These are phyloP conservation scores for Caenorhabditis remanei DNA, from an alignment of 1,140 invertebrate genomes.

Conservation along the genomic window DNA sequence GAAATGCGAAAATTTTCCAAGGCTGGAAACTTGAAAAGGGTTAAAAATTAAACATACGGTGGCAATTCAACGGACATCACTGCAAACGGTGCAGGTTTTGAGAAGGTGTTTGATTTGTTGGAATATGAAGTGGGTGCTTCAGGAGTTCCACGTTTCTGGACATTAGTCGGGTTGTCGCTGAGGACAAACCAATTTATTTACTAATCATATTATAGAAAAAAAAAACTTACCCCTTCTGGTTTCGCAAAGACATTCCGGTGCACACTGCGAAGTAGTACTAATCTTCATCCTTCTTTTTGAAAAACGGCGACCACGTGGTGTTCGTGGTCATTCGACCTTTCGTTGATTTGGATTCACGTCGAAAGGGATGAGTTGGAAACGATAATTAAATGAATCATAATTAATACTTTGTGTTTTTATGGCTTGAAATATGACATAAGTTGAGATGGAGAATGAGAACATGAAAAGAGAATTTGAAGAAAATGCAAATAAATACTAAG, in stretches of 20 bases:
- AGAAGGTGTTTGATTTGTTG: neutral
- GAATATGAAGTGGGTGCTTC: neutral
- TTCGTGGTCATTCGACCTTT: neutral
- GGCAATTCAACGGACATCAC: slow-evolving; percentile 28
- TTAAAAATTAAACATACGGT: neutral
- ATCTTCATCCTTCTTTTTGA: neutral
- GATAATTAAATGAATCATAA: too few relatives aligned
- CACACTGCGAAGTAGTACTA: neutral
- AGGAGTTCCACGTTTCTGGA: neutral
- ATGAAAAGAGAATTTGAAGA: neutral
- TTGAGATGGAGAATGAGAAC: neutral
- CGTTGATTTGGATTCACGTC: neutral
- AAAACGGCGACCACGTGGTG: neutral
- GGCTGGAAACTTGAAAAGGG: too few relatives aligned
- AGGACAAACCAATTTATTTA: neutral
- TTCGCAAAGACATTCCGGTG: slow-evolving; percentile 11
- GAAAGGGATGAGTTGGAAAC: neutral
- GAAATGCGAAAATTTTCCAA: too few relatives aligned
- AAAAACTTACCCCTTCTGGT: slow-evolving; percentile 12
- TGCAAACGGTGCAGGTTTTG: neutral
- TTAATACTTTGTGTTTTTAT: too few relatives aligned
- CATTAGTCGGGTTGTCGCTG: neutral
- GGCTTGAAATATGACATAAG: neutral
- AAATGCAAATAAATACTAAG: too few relatives aligned
- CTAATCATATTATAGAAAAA: neutral